A percentile compares a stretch with the other conserved stretches of the same genome.
These are phyloP conservation scores for Aramus guarauna DNA, from an alignment of 2,113 vertebrate genomes.

Conservation along the genomic window DNA sequence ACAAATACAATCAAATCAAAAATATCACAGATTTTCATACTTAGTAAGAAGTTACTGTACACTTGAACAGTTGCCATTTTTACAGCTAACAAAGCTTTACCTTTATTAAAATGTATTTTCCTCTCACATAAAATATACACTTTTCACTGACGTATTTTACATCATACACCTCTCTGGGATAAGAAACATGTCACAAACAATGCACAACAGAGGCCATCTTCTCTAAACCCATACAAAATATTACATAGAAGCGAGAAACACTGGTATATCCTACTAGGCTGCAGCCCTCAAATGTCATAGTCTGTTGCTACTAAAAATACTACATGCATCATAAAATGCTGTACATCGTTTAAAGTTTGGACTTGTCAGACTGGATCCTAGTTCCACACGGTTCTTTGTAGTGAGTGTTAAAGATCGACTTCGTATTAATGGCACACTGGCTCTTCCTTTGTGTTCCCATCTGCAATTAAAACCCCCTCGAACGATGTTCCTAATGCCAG, in stretches of 20 bases:
- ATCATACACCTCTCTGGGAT: conserved; percentile 61
- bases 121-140: conserved; percentile 70
- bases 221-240: conserved; percentile 49
- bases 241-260: conserved; percentile 56
- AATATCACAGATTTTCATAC: conserved; percentile 69
- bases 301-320: conserved; percentile 50
- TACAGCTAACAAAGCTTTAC: conserved; percentile 68
- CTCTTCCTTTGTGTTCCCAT: conserved; percentile 11
- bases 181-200: conserved; percentile 65
- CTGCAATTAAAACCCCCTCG: neutral
- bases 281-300: conserved; percentile 36
- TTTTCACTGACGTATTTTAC: conserved; percentile 71
- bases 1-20: conserved; percentile 71
- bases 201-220: conserved; percentile 58
- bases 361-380: neutral
- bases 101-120: conserved; percentile 74
- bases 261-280: conserved; percentile 52
- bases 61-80: conserved; percentile 69
- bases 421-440: conserved; percentile 1
- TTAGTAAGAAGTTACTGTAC: conserved; percentile 76
- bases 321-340: conserved; percentile 35
- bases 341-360: neutral
- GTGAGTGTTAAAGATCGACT: neutral
- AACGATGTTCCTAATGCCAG: neutral
- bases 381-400: neutral